Base-by-base conservation (phyloP, 2,888 invertebrate species). In the Taphrorychus bicolor region DNA sequence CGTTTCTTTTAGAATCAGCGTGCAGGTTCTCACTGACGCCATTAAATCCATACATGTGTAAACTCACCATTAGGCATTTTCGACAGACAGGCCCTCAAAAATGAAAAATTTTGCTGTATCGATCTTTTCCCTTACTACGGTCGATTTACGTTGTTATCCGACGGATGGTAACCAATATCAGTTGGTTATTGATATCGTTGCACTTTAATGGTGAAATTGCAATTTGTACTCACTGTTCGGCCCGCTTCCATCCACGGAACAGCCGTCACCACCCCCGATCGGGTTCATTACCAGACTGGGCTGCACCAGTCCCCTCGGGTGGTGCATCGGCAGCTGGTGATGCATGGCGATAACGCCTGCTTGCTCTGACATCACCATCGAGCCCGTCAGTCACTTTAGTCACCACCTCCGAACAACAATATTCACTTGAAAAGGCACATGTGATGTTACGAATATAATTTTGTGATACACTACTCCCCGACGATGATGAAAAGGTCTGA, bases 351-450 rank as follows among this genome's bases (percentile, higher is more conserved):
- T 85, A 84, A 86, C 86, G 83, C 86, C 86, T 32, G 69, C 61
- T 81, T 86, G 86, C 86, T 87, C 87, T 84, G 87, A 86, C 87
- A 87, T 87, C 85, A 86, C 87, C 87, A 87, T 87, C 85, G 82
- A 82, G 32, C 80, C 84, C 85, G 71, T 32, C n/a, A n/a, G n/a
- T 11, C 32, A 11, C 7, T 11, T 11, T 7, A 32, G 32, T 32
- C 32, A 32, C 32, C 32, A 32, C 74, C 70, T 70, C 71, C 76
- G 72, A 14, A 49, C 16, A 54, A 19, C 11, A n/a, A n/a, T n/a
- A 22, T 53, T 48, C 66, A 60, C 49, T 32, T 51, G 51, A n/a
- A 54, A 24, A 54, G 18, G 18, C 45, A 45, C 45, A 45, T 45
- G 32, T 32, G 11, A 32, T 32, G n/a, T n/a, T n/a, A n/a, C n/a